These are phyloP conservation scores for Coregonus sp. DNA, from an alignment of 2,797 vertebrate species.

Conservation along the genomic window DNA sequence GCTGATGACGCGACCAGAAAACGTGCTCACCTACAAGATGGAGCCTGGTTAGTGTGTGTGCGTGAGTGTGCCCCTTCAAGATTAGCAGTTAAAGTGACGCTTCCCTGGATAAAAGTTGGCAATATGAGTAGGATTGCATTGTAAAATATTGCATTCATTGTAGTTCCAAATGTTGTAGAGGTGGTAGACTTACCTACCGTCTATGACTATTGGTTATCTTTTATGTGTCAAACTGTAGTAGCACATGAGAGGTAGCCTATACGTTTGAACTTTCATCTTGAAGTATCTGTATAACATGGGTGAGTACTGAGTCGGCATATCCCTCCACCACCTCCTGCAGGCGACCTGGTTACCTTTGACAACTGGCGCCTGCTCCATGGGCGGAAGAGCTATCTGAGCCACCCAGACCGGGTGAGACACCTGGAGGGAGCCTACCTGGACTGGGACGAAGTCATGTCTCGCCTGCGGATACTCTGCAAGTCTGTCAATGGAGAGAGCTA, in stretches of 20 bases:
- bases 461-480: constrained; percentile 80
- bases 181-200: neutral
- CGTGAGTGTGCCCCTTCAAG: neutral
- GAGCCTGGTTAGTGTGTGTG: constrained; percentile 82
- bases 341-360: constrained; percentile 90
- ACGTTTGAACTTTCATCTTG: neutral
- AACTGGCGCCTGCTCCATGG: constrained; percentile 93
- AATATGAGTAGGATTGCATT: neutral
- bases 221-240: neutral
- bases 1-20: constrained; percentile 81
- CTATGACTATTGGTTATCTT: neutral
- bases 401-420: constrained; percentile 66
- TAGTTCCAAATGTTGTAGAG: neutral
- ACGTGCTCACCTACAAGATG: constrained; percentile 85
- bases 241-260: neutral
- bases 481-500: constrained; percentile 59
- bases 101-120: neutral
- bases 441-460: constrained; percentile 95
- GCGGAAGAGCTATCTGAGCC: constrained; percentile 74
- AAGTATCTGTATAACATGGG: neutral
- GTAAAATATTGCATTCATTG: too few species aligned
- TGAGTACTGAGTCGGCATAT: constrained; percentile 1
- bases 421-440: constrained; percentile 93
- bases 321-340: constrained; percentile 62
- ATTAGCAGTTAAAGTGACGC: neutral